These are phyloP conservation scores for Pelodytes ibericus DNA, from an alignment of 2,797 vertebrate genomes.

Conservation along the genomic window DNA sequence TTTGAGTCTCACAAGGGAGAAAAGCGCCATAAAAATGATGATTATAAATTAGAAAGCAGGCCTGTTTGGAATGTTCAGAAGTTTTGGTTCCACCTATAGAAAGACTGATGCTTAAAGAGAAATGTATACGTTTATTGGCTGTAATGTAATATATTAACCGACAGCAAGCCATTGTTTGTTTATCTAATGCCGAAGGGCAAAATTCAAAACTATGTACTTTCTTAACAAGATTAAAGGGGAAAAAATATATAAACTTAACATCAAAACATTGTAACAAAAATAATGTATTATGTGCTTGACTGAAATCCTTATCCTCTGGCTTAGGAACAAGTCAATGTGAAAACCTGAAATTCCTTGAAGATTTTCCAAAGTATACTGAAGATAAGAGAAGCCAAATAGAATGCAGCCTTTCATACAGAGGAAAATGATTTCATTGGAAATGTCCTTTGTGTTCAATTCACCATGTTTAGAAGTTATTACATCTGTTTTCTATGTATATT, in stretches of 20 bases:
- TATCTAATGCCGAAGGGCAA: conserved; percentile 33
- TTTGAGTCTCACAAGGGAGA: too few relatives aligned
- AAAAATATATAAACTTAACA: conserved; percentile 46
- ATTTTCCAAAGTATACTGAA: conserved; percentile 20
- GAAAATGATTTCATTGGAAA: conserved; percentile 47
- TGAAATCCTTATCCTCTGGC: conserved; percentile 48
- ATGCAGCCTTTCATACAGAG: conserved; percentile 27
- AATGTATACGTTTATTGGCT: too few relatives aligned
- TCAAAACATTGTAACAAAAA: conserved; percentile 37
- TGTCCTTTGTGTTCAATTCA: conserved; percentile 33
- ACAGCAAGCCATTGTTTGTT: conserved; percentile 20
- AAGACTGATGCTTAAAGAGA: too few relatives aligned
- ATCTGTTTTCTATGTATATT: conserved; percentile 46
- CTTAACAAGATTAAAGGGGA: conserved; percentile 49
- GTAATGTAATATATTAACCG: too few relatives aligned
- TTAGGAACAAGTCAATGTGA: conserved; percentile 31
- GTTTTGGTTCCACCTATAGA: too few relatives aligned
- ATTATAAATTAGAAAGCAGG: too few relatives aligned
- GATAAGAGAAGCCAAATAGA: conserved; percentile 31
- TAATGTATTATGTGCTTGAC: conserved; percentile 48
- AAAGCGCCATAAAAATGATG: too few relatives aligned
- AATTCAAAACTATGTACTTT: conserved; percentile 41
- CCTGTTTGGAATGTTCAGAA: too few relatives aligned
- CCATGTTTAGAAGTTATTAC: background rate
- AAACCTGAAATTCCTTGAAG: conserved; percentile 22